Base-by-base conservation (phyloP, 2,888 invertebrate species). In the Neocrepidodera transversa region DNA sequence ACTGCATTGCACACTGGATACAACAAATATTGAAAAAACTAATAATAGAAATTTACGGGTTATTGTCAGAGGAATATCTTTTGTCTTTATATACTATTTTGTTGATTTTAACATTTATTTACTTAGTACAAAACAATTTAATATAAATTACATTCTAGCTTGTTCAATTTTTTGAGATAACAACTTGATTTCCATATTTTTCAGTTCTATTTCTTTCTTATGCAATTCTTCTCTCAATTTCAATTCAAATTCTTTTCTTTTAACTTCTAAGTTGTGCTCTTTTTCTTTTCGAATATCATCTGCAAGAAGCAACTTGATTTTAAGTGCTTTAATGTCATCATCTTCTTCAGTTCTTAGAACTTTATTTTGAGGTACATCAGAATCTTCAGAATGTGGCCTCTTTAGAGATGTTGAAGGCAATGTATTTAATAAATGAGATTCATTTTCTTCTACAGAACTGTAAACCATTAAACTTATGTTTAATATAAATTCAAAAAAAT, bases 201-300 rank as follows among this genome's bases (percentile, higher is more conserved):
- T 23, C 14, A 45, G 14, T 28, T 45, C 26, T 10, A 45, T 13
- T 14, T 45, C 45, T 26, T 45, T 45, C 20, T 45, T 45, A 26
- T 26, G 28, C 5, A 28, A 8, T 45, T 45, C 45, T 45, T 45
- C 26, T 13, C 16, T 45, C 23, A 7, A 45, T 13, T 45, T 45
- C 7, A 45, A 13, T 45, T 45, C 45, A 8, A 10, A 45, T 5
- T 16, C 2, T n/a, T 26, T 26, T 20, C 26, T 45, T 28, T 45
- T 26, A 13, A 45, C 20, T 26, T 45, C 45, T 26, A 45, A 8
- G 23, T 45, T 11, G 8, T 45, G 45, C 11, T 10, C 10, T 45
- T 23, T 26, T 26, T 26, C 45, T 45, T 30, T 47, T 4, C 47
- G 4, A n/a, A 30, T 30, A 2, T 47, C 47, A 17, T 47, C 47